These are phyloP conservation scores for Sterrhoptilus dennistouni DNA, from an alignment of 2,113 vertebrate genomes.

Conservation along the genomic window DNA sequence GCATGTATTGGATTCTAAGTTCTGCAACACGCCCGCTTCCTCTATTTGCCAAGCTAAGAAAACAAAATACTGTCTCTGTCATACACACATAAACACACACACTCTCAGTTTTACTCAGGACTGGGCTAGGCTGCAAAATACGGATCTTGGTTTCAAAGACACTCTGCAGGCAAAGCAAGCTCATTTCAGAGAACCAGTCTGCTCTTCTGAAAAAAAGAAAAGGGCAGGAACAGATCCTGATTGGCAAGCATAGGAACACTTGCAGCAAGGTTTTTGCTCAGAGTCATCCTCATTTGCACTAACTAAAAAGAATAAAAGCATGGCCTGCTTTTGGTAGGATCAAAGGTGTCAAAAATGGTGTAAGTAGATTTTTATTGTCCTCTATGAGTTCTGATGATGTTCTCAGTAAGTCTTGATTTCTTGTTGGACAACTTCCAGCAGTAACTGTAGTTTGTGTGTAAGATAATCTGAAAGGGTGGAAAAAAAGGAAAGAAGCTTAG, in stretches of 20 bases:
- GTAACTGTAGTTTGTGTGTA: slow-evolving; percentile 70
- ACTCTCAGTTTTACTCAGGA: background rate
- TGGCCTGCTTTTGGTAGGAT: background rate
- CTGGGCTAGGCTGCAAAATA: background rate
- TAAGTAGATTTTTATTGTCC: background rate
- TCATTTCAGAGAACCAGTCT: background rate
- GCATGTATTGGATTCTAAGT: background rate
- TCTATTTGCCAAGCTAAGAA: background rate
- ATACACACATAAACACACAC: background rate
- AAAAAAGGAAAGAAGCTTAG: background rate
- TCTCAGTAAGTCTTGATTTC: slow-evolving; percentile 73
- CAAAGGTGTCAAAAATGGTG: background rate
- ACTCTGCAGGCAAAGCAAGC: background rate
- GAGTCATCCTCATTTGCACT: background rate
- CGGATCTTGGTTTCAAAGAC: background rate
- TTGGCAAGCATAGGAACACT: background rate
- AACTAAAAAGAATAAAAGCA: slow-evolving; percentile 7
- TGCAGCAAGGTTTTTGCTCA: background rate
- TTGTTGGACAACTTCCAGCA: slow-evolving; percentile 74
- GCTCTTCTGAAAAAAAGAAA: background rate
- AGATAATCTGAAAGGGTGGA: slow-evolving; percentile 56
- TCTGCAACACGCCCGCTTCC: background rate
- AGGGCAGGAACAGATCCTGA: background rate
- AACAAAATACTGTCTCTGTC: background rate
- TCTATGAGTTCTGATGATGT: background rate